Evolutionary conservation across 1,140 invertebrate species (phyloP), one percentile per base, ranked within the genome.

Genomic region (Physella acuta): DNA sequence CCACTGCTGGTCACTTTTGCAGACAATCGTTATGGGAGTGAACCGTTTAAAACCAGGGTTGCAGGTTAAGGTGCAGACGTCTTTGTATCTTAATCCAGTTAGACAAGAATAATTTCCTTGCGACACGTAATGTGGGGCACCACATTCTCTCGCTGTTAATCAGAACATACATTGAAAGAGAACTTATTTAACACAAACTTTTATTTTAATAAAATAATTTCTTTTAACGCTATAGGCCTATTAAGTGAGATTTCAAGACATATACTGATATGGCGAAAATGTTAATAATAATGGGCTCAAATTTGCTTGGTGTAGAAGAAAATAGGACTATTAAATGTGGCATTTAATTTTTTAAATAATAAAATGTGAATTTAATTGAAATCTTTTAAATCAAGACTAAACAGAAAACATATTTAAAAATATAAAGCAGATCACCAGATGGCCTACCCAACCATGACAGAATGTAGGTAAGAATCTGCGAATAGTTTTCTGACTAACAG

Each of bases 1-100:
- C 55, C 55, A 56, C 55, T 56, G 55, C 4, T 31, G 16, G 55
- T 56, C 33, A 30, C 55, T 56, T 8, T 56, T 31, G 33, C 55
- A 56, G 3, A 31, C 33, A 20, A 56, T 30, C 11, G 11, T 56
- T 11, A 3, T 26, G 16, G 55, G 26, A 30, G 11, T 31, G 4
- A 31, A 5, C 30, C 11, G 8, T 28, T 56, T 56, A 56, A 31
- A 56, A 30, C 55, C 55, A 4, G 14, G 14, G 55, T 56, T 31
- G n/a, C 55, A 56, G 2, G 11, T 20, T 56, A 56, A 30, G 28
- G 20, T 28, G 20, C 55, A 56, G 2, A 30, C 8, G 55, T 56
- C 55, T 30, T 30, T 4, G 26, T 17, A 30, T 56, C 33, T 26
- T 3, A 14, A 8, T 17, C 55, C 28, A 30, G 14, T 56, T 56